phyloP scores from a whole-genome alignment of 2,888 invertebrate genomes.

The Caenorhabditis plicata region DNA sequence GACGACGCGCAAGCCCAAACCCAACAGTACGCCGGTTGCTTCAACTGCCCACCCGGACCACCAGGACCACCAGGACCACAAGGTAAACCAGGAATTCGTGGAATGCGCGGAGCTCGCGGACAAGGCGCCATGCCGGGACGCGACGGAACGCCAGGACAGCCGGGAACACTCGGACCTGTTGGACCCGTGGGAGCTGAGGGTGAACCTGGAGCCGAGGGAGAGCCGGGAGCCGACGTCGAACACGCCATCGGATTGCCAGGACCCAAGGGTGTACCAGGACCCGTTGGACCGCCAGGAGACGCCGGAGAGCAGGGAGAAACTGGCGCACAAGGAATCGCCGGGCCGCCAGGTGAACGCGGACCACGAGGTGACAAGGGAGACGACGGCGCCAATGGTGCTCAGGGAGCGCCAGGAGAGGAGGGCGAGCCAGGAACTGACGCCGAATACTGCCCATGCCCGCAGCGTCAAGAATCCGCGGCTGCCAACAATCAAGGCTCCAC shows the following conservation, averaged over 20 bases:
- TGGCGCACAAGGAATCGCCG: slow-evolving; percentile 43
- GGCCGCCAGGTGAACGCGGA: slow-evolving; percentile 57
- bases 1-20: slow-evolving; percentile 53
- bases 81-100: slow-evolving; percentile 50
- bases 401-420: slow-evolving; percentile 50
- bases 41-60: slow-evolving; percentile 53
- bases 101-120: slow-evolving; percentile 61
- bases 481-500: slow-evolving; percentile 23
- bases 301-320: slow-evolving; percentile 44
- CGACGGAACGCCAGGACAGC: slow-evolving; percentile 55
- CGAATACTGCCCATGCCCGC: slow-evolving; percentile 48
- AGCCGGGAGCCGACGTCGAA: slow-evolving; percentile 53
- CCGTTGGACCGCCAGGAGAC: slow-evolving; percentile 40
- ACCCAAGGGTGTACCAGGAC: slow-evolving; percentile 46
- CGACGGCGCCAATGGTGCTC: slow-evolving; percentile 44
- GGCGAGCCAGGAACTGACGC: slow-evolving; percentile 56
- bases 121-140: slow-evolving; percentile 58
- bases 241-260: slow-evolving; percentile 55
- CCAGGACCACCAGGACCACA: slow-evolving; percentile 42
- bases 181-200: slow-evolving; percentile 51
- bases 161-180: slow-evolving; percentile 44
- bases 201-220: slow-evolving; percentile 52
- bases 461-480: slow-evolving; percentile 26
- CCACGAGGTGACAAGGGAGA: slow-evolving; percentile 52
- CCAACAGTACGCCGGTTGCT: slow-evolving; percentile 57